A percentile compares a stretch with the other conserved stretches of the same genome.
phyloP scores from a whole-genome alignment of 92 coral and sea anemone species.

The Plumapathes pennacea region DNA sequence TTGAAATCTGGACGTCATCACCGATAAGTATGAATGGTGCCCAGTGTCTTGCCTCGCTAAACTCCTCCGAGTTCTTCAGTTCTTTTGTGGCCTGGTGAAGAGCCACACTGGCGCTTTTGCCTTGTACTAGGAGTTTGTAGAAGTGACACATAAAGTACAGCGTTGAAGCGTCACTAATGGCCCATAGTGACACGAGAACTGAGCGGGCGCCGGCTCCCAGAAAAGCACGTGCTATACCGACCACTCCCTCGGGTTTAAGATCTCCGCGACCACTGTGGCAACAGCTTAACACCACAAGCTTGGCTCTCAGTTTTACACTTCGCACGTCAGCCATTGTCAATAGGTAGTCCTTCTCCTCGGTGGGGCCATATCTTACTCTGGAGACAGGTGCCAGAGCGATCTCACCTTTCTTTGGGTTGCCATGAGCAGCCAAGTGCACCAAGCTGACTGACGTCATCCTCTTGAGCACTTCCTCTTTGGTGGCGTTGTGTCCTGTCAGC shows the following conservation, averaged over 20 bases:
- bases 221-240: constrained; percentile 16
- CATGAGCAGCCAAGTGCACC: constrained; percentile 26
- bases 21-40: no score
- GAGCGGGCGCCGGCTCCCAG: constrained; percentile 9
- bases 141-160: neutral
- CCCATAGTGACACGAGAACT: constrained; percentile 6
- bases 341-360: constrained; percentile 1
- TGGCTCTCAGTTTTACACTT: constrained; percentile 2
- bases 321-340: constrained; percentile 11
- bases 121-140: neutral
- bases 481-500: constrained; percentile 4
- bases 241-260: constrained; percentile 7
- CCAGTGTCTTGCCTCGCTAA: neutral
- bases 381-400: constrained; percentile 11
- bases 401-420: neutral
- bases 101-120: neutral
- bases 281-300: constrained; percentile 25
- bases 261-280: constrained; percentile 17
- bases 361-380: neutral
- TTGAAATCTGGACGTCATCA: constrained; percentile 9
- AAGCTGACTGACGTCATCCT: neutral
- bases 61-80: neutral
- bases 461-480: constrained; percentile 3
- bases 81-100: constrained; percentile 3
- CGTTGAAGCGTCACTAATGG: neutral